Evolutionary conservation across 1,140 invertebrate genomes (phyloP).

Genomic region (Orius insidiosus): DNA sequence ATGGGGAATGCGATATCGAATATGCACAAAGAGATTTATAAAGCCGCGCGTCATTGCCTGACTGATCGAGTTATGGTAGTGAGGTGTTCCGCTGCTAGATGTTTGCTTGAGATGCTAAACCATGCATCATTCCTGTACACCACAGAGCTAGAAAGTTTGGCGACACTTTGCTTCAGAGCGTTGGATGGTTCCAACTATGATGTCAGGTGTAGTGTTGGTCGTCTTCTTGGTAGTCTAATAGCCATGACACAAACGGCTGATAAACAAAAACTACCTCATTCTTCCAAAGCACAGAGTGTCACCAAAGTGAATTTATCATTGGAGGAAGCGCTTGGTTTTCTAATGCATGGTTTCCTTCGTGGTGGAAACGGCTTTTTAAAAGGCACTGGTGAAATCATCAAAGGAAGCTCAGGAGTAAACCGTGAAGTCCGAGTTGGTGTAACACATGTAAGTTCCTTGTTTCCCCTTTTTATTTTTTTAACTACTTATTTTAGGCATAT

Average conservation of each 20-base stretch:
- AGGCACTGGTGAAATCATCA: conserved; percentile 88
- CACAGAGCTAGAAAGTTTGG: conserved; percentile 73
- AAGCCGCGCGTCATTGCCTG: conserved; percentile 65
- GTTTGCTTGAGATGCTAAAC: conserved; percentile 75
- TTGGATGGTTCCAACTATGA: conserved; percentile 90
- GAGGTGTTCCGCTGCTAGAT: conserved; percentile 72
- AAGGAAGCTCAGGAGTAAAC: conserved; percentile 80
- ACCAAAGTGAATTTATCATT: conserved; percentile 25
- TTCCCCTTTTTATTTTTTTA: background rate
- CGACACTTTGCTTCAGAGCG: conserved; percentile 74
- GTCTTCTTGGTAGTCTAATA: conserved; percentile 72
- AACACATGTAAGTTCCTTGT: conserved; percentile 64
- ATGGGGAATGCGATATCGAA: conserved; percentile 74
- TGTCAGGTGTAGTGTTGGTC: no score
- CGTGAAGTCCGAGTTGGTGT: conserved; percentile 91
- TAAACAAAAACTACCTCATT: conserved; percentile 17
- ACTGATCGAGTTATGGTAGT: conserved; percentile 84
- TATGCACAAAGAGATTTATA: conserved; percentile 85
- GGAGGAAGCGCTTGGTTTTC: conserved; percentile 81
- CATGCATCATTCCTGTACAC: conserved; percentile 77
- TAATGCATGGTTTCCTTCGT: conserved; percentile 87
- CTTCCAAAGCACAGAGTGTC: conserved; percentile 6
- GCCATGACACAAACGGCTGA: conserved; percentile 45
- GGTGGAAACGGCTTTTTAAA: conserved; percentile 91
- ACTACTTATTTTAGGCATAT: conserved; percentile 53